Base-by-base conservation (phyloP, 2,113 vertebrate genomes). In the Pipra filicauda region DNA sequence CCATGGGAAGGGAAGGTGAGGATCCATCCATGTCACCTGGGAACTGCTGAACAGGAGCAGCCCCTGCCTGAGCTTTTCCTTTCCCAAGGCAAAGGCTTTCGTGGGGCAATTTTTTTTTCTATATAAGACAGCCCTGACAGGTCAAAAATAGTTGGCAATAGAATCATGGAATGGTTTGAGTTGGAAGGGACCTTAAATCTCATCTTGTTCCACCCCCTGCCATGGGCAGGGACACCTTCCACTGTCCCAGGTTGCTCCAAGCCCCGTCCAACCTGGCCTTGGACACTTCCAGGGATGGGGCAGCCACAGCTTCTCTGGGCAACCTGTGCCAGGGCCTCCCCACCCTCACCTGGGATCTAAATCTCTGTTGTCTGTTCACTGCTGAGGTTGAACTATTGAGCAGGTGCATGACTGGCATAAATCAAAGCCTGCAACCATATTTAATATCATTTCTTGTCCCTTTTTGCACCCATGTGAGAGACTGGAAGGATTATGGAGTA, bases 11-110 rank as follows among this genome's bases (percentile, higher is more conserved):
- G 39, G 64, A 19, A 5, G 69, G 49, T 13, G 77, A 3, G 21
- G 64, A 4, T 23, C 31, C 1, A 6, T 1, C 31, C 0, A 5
- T 2, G 1, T 26, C 44, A 6, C 49, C 71, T 49, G 71, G 58
- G 85, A 5, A 1, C 23, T 8, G 80, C 62, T 6, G 54, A 58
- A 5, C 9, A 6, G 21, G 46, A 64, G 81, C 66, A 55, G 62
- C 66, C 21, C 26, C 35, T 6, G 0, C 44, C 39, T 55, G 28
- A 65, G 33, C 39, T 48, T 71, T 58, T 41, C 54, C n/a, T 41
- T 70, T 21, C 24, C 48, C 11, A 3, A 28, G 43, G 65, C 49
- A 59, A 6, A 58, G 44, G 27, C 37, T 73, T 19, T 55, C 17
- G 12, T 9, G 35, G 57, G 48, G 28, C 31, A 6, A 1, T 59